phyloP scores from a whole-genome alignment of 1,140 invertebrate species.

The Chironomus tepperi region DNA sequence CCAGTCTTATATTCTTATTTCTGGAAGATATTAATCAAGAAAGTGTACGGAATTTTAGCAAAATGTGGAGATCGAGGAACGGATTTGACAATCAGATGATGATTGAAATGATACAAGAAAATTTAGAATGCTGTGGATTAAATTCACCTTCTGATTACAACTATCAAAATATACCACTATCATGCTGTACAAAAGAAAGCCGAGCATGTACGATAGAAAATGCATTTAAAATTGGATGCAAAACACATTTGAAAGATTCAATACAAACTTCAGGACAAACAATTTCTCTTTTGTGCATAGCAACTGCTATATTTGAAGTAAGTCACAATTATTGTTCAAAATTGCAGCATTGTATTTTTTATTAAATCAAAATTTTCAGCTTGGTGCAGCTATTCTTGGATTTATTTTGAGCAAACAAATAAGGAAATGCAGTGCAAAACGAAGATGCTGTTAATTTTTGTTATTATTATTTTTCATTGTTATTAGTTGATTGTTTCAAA shows the following conservation, averaged over 20 bases:
- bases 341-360: neutral
- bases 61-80: neutral
- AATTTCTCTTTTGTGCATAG: neutral
- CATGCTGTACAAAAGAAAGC: neutral
- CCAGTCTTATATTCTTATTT: neutral
- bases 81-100: neutral
- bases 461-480: neutral
- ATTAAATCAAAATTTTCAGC: neutral
- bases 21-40: neutral
- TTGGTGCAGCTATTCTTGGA: neutral
- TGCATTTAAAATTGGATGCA: neutral
- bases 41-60: neutral
- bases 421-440: neutral
- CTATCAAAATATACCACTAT: neutral
- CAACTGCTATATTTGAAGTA: neutral
- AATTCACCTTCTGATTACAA: neutral
- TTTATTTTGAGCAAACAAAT: neutral
- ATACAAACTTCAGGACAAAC: neutral
- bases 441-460: neutral
- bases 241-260: neutral
- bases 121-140: slow-evolving; percentile 9
- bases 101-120: neutral
- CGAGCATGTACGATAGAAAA: neutral
- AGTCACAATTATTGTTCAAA: neutral
- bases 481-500: no score